These are phyloP conservation scores for Apus apus DNA, from an alignment of 2,113 vertebrate genomes.

Conservation along the genomic window DNA sequence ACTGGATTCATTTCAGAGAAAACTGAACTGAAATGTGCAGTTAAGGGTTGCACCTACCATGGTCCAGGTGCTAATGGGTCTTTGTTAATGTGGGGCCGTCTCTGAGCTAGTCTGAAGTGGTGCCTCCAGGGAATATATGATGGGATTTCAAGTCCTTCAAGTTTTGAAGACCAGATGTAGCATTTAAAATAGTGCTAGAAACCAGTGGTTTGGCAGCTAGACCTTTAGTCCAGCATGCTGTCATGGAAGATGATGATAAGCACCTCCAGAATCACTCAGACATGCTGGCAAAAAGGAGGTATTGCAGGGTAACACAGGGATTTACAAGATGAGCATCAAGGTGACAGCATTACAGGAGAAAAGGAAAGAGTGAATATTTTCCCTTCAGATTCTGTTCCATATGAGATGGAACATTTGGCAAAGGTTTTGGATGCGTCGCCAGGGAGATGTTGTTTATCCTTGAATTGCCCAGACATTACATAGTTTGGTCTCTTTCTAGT, in stretches of 20 bases:
- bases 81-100: background rate
- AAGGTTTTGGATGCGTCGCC: background rate
- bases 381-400: background rate
- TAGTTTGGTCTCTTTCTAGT: background rate
- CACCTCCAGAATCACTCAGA: background rate
- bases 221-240: background rate
- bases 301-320: background rate
- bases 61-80: background rate
- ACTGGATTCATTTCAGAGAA: background rate
- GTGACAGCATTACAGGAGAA: background rate
- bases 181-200: background rate
- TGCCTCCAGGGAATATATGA: background rate
- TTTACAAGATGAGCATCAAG: background rate
- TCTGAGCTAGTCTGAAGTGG: background rate
- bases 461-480: background rate
- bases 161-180: background rate
- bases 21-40: background rate
- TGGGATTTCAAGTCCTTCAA: background rate
- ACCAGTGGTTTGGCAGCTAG: background rate
- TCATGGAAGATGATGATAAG: background rate
- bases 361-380: background rate
- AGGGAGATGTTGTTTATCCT: background rate
- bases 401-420: background rate
- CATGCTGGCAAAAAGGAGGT: accelerated
- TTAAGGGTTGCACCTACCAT: background rate